Conservation (phyloP, 92 coral and sea anemone species). For the Nematostella vectensis region DNA sequence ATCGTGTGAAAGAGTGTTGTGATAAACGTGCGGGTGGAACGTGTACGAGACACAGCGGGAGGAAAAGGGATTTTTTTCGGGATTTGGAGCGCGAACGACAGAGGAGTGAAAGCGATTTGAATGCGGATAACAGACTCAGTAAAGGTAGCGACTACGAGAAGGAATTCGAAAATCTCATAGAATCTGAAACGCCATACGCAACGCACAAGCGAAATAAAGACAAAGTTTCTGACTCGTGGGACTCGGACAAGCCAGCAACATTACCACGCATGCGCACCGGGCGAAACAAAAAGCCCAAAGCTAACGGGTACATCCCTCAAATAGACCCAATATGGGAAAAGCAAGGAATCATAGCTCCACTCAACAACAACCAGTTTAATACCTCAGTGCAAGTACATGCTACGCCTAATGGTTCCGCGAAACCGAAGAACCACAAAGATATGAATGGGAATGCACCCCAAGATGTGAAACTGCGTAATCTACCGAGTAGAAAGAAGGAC, state of each 20-base stretch:
- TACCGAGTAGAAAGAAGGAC: conserved; percentile 34
- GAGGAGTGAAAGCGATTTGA: not conserved
- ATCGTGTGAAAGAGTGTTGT: not conserved
- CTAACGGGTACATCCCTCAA: conserved; percentile 17
- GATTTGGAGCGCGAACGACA: conserved; percentile 9
- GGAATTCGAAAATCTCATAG: conserved; percentile 20
- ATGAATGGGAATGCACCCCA: not conserved
- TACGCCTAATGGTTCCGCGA: not conserved
- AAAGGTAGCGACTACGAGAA: conserved; percentile 17
- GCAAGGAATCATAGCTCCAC: not conserved
- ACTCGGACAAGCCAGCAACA: conserved; percentile 3
- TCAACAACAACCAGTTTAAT: not conserved
- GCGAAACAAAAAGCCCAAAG: not conserved
- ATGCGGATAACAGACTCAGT: not conserved
- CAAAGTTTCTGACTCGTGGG: conserved; percentile 5
- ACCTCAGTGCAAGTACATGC: not conserved
- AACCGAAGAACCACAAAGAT: not conserved
- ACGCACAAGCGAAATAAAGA: not conserved
- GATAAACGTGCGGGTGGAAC: not conserved
- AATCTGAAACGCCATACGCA: conserved; percentile 1
- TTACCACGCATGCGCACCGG: not conserved
- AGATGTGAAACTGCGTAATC: conserved; percentile 35
- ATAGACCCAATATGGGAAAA: conserved; percentile 5
- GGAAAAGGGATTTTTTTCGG: conserved; percentile 21
- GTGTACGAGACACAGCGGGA: not conserved